Evolutionary conservation across 2,797 vertebrate species (phyloP).

Genomic region (Liparis tanakae): DNA sequence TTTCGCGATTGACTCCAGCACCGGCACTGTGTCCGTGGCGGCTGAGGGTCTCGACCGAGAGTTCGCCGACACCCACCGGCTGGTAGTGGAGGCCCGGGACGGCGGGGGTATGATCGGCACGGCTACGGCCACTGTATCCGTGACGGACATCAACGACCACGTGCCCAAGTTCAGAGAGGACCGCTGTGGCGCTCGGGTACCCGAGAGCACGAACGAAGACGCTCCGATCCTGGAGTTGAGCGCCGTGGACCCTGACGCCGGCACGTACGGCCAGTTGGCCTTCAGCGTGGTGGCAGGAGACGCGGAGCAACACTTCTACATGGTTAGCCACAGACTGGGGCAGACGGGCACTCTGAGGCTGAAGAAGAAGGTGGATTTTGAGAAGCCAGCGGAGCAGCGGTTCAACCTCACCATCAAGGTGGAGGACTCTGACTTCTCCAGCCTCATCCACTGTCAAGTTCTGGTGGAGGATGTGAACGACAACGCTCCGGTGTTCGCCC

Average conservation of each 20-base stretch:
- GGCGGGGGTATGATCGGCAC: conserved; percentile 89
- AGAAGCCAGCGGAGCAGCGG: conserved; percentile 83
- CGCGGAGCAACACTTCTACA: conserved; percentile 87
- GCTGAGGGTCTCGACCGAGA: conserved; percentile 87
- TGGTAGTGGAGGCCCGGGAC: conserved; percentile 89
- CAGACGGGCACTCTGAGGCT: conserved; percentile 85
- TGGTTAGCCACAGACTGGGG: conserved; percentile 82
- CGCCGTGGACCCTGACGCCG: conserved; percentile 84
- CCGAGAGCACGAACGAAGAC: conserved; percentile 81
- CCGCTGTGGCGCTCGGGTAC: conserved; percentile 79
- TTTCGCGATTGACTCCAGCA: conserved; percentile 86
- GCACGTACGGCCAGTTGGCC: conserved; percentile 82
- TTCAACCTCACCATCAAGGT: conserved; percentile 90
- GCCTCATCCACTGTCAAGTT: conserved; percentile 83
- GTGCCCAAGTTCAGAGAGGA: conserved; percentile 84
- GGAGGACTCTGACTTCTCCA: conserved; percentile 88
- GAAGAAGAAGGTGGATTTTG: conserved; percentile 88
- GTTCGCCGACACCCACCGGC: conserved; percentile 76
- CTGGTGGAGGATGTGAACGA: conserved; percentile 90
- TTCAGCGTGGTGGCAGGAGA: conserved; percentile 88
- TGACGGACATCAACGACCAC: conserved; percentile 89
- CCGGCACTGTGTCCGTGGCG: conserved; percentile 85
- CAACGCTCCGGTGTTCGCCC: conserved; percentile 86
- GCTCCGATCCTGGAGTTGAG: conserved; percentile 83
- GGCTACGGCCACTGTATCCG: conserved; percentile 83